Evolutionary conservation across 2,888 invertebrate genomes (phyloP).

Genomic region (Tanypteryx hageni): DNA sequence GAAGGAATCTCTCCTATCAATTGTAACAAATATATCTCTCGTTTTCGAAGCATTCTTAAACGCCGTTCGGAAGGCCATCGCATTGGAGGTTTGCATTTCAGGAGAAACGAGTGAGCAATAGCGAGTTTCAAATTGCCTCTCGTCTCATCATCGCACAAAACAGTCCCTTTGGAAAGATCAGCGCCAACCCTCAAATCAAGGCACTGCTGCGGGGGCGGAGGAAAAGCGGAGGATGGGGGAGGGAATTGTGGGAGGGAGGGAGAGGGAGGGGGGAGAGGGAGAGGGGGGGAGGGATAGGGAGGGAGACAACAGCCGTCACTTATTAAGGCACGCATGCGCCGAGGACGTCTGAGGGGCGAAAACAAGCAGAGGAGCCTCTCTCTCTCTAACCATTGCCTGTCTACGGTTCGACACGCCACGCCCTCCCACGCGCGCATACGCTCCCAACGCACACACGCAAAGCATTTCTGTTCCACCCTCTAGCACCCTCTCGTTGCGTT

Average conservation of each 20-base stretch:
- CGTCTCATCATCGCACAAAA: neutral
- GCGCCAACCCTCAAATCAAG: neutral
- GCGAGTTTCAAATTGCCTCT: neutral
- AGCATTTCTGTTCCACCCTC: slow-evolving; percentile 6
- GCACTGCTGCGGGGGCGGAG: neutral
- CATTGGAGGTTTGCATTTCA: neutral
- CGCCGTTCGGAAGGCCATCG: too few relatives aligned
- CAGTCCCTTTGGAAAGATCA: neutral
- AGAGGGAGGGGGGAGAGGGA: neutral
- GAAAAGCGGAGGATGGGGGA: neutral
- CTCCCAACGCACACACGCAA: neutral
- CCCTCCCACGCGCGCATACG: slow-evolving; percentile 11
- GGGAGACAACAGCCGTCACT: neutral
- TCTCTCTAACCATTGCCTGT: neutral
- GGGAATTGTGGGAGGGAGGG: neutral
- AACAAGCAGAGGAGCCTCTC: too few relatives aligned
- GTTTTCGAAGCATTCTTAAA: neutral
- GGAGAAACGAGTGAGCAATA: neutral
- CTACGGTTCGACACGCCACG: neutral
- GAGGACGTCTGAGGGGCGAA: neutral
- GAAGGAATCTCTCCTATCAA: neutral
- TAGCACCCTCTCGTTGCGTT: neutral
- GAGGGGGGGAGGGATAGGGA: neutral
- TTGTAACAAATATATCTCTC: neutral
- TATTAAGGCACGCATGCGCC: neutral